Base-by-base conservation (phyloP, 2,797 vertebrate species). In the Gobio occitaniae region DNA sequence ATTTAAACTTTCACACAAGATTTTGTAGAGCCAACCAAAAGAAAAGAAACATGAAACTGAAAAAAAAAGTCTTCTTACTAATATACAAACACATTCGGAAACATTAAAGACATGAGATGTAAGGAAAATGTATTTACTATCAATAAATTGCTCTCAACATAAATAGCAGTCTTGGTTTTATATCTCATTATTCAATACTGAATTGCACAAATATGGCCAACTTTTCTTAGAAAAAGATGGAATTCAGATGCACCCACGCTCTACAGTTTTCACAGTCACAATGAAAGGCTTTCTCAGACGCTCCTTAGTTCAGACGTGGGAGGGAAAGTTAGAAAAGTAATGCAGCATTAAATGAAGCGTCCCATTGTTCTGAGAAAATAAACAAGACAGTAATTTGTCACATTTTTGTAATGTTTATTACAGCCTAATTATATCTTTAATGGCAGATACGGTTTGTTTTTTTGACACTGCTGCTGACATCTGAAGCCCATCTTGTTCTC, bases 231-330 rank as follows among this genome's bases (percentile, higher is more conserved):
- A 78, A 78, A 81, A 71, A 78, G 32, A 74, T 69, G 79, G 77
- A 78, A 87, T 87, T 89, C 86, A 86, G 81, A 85, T 86, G 88
- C 90, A 86, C 91, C 91, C 89, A 87, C 86, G 69, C 48, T 70
- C 59, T 41, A 61, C 72, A 66, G 75, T 72, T 75, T 80, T 65
- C 79, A 69, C n/a, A 61, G 76, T 81, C 87, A 86, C 88, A 88
- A 78, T 82, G 72, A 80, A 84, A 56, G 79, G 25, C 86, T 87
- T 84, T 89, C 82, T 84, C 38, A 82, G 81, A 72, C 36, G 25
- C 85, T 83, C 65, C 77, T 74, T 75, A 78, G 80, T 63, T 84
- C 66, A 78, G 72, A 78, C 66, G 89, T 89, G 59, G 88, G 87
- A 90, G 88, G 76, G 83, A 84, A 47, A 83, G 76, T 85, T 71